phyloP scores from a whole-genome alignment of 2,797 vertebrate species.

The Cossypha polioptera region DNA sequence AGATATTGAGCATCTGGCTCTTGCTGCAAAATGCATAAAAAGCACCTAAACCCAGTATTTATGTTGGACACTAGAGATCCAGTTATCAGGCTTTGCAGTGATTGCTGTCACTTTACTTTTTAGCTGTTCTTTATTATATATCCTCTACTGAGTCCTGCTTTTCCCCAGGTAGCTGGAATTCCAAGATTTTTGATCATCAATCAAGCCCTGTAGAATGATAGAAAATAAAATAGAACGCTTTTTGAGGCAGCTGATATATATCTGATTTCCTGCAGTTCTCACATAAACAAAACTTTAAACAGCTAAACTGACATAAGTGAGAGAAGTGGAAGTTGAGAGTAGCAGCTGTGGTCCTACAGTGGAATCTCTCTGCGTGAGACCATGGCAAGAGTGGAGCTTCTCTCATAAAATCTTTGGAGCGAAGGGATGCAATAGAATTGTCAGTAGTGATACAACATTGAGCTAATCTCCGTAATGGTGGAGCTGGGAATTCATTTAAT shows the following conservation, averaged over 20 bases:
- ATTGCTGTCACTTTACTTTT: slow-evolving; percentile 51
- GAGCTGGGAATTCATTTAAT: not conserved
- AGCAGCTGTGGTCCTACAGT: not conserved
- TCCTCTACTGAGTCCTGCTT: not conserved
- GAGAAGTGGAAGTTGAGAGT: not conserved
- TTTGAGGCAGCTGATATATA: not conserved
- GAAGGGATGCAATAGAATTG: not conserved
- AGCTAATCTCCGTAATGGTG: not conserved
- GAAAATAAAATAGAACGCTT: slow-evolving; percentile 29
- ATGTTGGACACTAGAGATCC: slow-evolving; percentile 47
- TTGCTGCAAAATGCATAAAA: slow-evolving; percentile 40
- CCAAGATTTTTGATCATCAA: slow-evolving; percentile 17
- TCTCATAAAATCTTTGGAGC: not conserved
- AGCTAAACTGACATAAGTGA: not conserved
- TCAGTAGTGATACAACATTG: not conserved
- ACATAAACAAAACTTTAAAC: not conserved
- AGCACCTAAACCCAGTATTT: slow-evolving; percentile 26
- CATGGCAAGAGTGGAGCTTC: not conserved
- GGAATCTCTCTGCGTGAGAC: not conserved
- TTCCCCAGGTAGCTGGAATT: slow-evolving; percentile 42
- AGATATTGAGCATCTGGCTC: slow-evolving; percentile 42
- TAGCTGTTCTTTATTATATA: slow-evolving; percentile 41
- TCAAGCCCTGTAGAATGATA: not conserved
- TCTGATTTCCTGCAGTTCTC: slow-evolving; percentile 20
- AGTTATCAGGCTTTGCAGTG: slow-evolving; percentile 49